These are phyloP conservation scores for Penaeus chinensis DNA, from an alignment of 1,140 invertebrate genomes.

Conservation along the genomic window DNA sequence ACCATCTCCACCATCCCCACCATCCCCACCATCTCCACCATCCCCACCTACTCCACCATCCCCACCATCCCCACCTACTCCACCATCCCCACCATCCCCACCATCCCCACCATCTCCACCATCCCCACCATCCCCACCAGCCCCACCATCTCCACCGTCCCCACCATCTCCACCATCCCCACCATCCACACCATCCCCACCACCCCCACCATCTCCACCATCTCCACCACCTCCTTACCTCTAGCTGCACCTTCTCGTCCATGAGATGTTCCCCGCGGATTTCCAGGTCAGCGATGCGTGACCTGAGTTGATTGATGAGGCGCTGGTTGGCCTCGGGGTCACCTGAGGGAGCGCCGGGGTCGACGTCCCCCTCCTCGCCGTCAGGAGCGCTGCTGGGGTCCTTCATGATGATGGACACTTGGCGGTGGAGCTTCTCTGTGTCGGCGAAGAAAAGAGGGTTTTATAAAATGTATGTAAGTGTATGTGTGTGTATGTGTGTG, in stretches of 20 bases:
- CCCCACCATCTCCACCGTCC: too few relatives aligned
- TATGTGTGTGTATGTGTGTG: too few relatives aligned
- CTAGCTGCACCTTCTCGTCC: conserved; percentile 46
- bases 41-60: too few relatives aligned
- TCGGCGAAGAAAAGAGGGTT: not conserved
- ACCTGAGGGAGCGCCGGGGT: not conserved
- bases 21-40: too few relatives aligned
- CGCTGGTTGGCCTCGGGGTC: conserved; percentile 51
- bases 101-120: too few relatives aligned
- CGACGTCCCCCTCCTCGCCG: conserved; percentile 16
- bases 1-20: too few relatives aligned
- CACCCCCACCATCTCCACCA: not conserved
- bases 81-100: too few relatives aligned
- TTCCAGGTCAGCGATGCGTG: conserved; percentile 49
- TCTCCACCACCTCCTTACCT: conserved; percentile 12
- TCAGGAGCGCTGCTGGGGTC: conserved; percentile 6
- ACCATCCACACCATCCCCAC: not conserved
- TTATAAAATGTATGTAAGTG: too few relatives aligned
- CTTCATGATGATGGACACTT: conserved; percentile 55
- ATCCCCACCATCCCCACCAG: too few relatives aligned
- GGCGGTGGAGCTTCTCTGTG: conserved; percentile 53
- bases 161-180: too few relatives aligned
- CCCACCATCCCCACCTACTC: too few relatives aligned
- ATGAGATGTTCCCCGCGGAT: conserved; percentile 44
- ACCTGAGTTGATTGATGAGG: conserved; percentile 41